Conservation (phyloP, 2,797 vertebrate genomes). For the Trematomus bernacchii region DNA sequence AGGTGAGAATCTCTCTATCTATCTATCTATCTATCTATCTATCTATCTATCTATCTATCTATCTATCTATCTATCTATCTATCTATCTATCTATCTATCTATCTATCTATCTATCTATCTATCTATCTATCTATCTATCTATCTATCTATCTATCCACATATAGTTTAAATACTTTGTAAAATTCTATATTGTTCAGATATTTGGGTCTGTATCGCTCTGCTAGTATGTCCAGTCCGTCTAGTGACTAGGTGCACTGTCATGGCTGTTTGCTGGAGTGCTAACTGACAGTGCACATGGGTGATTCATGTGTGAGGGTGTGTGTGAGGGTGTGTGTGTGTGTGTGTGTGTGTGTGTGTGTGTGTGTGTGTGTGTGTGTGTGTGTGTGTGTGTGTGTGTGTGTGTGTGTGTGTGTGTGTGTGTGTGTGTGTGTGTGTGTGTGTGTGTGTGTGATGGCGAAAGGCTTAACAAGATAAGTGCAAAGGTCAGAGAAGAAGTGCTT, state of each 20-base stretch:
- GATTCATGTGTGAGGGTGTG: constrained; percentile 13
- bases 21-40: constrained; percentile 7
- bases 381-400: background rate
- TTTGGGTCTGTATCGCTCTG: background rate
- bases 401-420: background rate
- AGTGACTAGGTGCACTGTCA: constrained; percentile 22
- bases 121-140: background rate
- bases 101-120: background rate
- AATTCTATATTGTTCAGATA: too few species aligned
- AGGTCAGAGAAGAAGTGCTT: constrained; percentile 60
- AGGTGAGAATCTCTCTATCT: constrained; percentile 81
- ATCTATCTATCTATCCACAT: constrained; percentile 5
- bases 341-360: too few species aligned
- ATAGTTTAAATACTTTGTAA: too few species aligned
- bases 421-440: constrained; percentile 25
- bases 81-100: constrained; percentile 10
- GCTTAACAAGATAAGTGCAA: constrained; percentile 52
- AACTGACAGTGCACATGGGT: constrained; percentile 16
- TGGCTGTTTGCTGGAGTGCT: constrained; percentile 18
- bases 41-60: background rate
- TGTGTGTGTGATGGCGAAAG: constrained; percentile 21
- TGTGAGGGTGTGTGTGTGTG: background rate
- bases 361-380: constrained; percentile 21
- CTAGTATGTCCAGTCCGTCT: constrained; percentile 28
- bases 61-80: background rate